A percentile compares a stretch with the other conserved stretches of the same genome.
phyloP scores from a whole-genome alignment of 2,113 vertebrate genomes.

The Pterophyllum scalare region DNA sequence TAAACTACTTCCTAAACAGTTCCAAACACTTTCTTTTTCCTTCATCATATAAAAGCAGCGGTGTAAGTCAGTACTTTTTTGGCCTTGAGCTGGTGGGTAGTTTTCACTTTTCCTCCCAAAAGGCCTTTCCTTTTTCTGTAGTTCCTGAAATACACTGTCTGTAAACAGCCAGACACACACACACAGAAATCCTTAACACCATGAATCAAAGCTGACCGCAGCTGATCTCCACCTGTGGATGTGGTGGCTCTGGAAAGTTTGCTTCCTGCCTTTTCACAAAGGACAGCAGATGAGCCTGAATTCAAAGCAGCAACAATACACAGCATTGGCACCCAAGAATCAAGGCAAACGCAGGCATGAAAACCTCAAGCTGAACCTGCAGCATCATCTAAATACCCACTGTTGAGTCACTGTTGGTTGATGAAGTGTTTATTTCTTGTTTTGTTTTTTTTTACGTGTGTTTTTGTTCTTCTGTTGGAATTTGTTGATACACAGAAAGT shows the following conservation, averaged over 20 bases:
- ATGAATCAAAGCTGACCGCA: not conserved
- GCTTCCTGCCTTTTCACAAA: not conserved
- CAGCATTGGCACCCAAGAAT: not conserved
- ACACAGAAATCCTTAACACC: not conserved
- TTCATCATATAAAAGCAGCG: not conserved
- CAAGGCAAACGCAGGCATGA: not conserved
- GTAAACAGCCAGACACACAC: not conserved
- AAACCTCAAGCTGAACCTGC: not conserved
- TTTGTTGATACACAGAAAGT: not conserved
- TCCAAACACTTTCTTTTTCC: not conserved
- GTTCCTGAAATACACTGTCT: not conserved
- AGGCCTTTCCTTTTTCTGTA: not conserved
- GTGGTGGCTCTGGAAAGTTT: not conserved
- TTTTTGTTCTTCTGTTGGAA: not conserved
- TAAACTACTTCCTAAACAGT: not conserved
- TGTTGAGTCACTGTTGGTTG: not conserved
- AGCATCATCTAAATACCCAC: not conserved
- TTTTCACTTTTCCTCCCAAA: not conserved
- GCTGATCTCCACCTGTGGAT: not conserved
- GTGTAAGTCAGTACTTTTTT: not conserved
- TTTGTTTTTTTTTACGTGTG: not conserved
- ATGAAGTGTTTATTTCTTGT: not conserved
- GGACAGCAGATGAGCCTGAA: not conserved
- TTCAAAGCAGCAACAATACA: not conserved
- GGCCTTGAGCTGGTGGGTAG: not conserved